Conservation (phyloP, 2,888 invertebrate genomes). For the Adelognathus sp. region DNA sequence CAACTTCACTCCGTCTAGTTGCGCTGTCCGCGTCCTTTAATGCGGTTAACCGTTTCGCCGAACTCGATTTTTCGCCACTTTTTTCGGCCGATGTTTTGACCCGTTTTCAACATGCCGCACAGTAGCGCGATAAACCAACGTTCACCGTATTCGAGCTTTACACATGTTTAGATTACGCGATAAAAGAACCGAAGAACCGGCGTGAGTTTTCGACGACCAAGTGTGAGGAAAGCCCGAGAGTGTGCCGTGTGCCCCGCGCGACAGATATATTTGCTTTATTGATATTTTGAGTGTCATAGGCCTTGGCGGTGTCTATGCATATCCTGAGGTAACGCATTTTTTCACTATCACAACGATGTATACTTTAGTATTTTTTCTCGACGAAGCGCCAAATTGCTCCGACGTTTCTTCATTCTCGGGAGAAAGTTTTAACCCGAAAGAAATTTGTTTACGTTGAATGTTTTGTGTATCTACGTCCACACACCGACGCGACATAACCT, state of each 20-base stretch:
- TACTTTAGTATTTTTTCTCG: background rate
- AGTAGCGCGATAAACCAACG: constrained; percentile 26
- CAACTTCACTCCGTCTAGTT: constrained; percentile 64
- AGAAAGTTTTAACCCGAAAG: constrained; percentile 15
- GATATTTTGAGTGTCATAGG: constrained; percentile 78
- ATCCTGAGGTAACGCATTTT: constrained; percentile 75
- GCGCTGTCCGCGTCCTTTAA: constrained; percentile 71
- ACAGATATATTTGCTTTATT: constrained; percentile 77
- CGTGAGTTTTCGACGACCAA: background rate
- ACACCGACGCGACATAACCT: constrained; percentile 69
- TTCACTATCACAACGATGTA: no score
- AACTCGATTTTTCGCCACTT: constrained; percentile 42
- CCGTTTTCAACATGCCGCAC: constrained; percentile 50
- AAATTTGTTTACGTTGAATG: constrained; percentile 68
- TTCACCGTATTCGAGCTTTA: constrained; percentile 32
- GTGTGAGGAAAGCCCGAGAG: constrained; percentile 62
- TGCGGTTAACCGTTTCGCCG: constrained; percentile 69
- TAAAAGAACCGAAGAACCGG: constrained; percentile 19
- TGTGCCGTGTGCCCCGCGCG: constrained; percentile 68
- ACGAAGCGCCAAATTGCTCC: background rate
- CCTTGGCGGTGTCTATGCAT: constrained; percentile 78
- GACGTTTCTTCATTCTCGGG: background rate
- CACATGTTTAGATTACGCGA: constrained; percentile 46
- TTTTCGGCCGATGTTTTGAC: constrained; percentile 48
- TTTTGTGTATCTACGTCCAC: constrained; percentile 47